Evolutionary conservation across 2,113 vertebrate genomes (phyloP).

Genomic region (Tetraodon nigroviridis): DNA sequence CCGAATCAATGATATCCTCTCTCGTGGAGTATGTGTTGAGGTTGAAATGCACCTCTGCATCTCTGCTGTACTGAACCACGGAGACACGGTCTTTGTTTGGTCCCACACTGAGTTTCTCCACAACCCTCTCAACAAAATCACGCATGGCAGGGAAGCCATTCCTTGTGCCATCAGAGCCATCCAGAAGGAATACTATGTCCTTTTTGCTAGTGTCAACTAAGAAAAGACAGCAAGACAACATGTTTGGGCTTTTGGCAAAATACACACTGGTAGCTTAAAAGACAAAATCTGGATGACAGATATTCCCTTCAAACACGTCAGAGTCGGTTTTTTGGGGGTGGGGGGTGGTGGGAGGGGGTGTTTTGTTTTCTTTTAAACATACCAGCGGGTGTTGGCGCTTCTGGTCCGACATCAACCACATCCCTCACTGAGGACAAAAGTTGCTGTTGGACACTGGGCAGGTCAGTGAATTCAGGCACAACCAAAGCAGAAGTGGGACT

Average conservation of each 20-base stretch:
- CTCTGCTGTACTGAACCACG: slow-evolving; percentile 54
- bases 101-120: slow-evolving; percentile 49
- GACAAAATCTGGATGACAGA: too few relatives aligned
- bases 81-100: slow-evolving; percentile 45
- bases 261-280: too few relatives aligned
- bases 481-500: neutral
- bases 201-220: slow-evolving; percentile 10
- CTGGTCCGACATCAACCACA: slow-evolving; percentile 12
- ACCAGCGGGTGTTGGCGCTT: slow-evolving; percentile 15
- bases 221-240: too few relatives aligned
- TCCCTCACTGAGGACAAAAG: slow-evolving; percentile 26
- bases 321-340: too few relatives aligned
- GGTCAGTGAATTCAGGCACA: slow-evolving; percentile 67
- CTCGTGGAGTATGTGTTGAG: slow-evolving; percentile 42
- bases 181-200: slow-evolving; percentile 61
- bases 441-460: slow-evolving; percentile 41
- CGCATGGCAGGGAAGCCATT: slow-evolving; percentile 37
- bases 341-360: too few relatives aligned
- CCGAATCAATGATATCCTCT: slow-evolving; percentile 26
- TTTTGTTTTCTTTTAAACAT: neutral
- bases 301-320: neutral
- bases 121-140: slow-evolving; percentile 38
- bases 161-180: slow-evolving; percentile 34
- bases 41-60: slow-evolving; percentile 42
- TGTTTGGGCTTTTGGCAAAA: too few relatives aligned